Percentiles rank a stretch among this genome's conserved stretches.
Conservation (phyloP, 2,888 invertebrate species). For the Lathronympha strigana region DNA sequence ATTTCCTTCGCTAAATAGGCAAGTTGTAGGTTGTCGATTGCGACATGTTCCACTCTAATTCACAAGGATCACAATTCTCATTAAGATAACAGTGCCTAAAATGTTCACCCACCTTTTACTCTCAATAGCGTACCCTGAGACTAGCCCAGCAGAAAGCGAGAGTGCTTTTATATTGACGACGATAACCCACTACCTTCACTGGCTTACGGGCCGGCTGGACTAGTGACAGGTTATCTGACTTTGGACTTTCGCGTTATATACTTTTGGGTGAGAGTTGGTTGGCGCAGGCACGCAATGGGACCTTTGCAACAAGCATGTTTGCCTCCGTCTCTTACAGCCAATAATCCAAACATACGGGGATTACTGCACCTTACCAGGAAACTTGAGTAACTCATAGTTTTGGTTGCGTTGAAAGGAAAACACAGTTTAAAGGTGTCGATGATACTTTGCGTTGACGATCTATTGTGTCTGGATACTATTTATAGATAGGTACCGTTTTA, state of each 20-base stretch:
- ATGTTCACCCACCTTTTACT: constrained; percentile 79
- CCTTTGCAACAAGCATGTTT: constrained; percentile 40
- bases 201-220: constrained; percentile 60
- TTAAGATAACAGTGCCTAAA: constrained; percentile 54
- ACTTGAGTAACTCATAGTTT: constrained; percentile 60
- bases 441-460: constrained; percentile 4
- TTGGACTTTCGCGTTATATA: constrained; percentile 57
- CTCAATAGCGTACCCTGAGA: constrained; percentile 72
- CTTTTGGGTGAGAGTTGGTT: constrained; percentile 49
- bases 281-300: constrained; percentile 43
- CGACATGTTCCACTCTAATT: constrained; percentile 37
- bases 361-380: constrained; percentile 67
- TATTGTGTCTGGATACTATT: neutral
- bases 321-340: constrained; percentile 46
- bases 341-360: constrained; percentile 55
- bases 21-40: constrained; percentile 27
- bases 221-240: constrained; percentile 52
- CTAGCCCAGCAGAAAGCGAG: constrained; percentile 78
- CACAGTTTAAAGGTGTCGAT: constrained; percentile 27
- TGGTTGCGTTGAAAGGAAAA: constrained; percentile 57
- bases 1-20: constrained; percentile 37
- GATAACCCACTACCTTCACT: constrained; percentile 75
- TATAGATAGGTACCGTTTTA: neutral
- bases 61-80: constrained; percentile 55
- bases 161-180: constrained; percentile 78